Base-by-base conservation (phyloP, 2,888 invertebrate species). In the Apeira syringaria region DNA sequence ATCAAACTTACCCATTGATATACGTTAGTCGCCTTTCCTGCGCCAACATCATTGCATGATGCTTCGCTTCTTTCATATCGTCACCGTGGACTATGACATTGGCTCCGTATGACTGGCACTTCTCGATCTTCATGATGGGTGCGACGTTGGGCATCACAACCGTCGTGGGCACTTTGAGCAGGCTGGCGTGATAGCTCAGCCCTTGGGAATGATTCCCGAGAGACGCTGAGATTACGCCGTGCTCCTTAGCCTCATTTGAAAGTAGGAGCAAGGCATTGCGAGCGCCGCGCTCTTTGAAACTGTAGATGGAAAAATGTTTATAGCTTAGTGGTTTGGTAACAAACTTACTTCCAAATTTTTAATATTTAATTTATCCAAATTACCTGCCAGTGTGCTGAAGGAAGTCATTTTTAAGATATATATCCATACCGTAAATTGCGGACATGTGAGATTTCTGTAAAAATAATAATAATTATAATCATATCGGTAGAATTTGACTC, bases 131-230 rank as follows among this genome's bases (percentile, higher is more conserved):
- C 97, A 98, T 98, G 43, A 99, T 95, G 0, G 98, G 98, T 0
- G 98, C 98, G 0, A 97, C 94, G 25, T 94, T 93, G 0, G 98
- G 98, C 98, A 99, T 98, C n/a, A 99, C 96, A 3, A 99, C 97
- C 0, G 96, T 96, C 0, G 94, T 92, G 0, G 95, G 93, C 12
- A 96, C 91, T 25, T 90, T 87, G 5, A 97, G 87, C 44, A 92
- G 91, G 56, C 92, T 87, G 0, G 96, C 96, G 71, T 97, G 97
- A 73, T 95, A 97, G 54, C 94, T 93, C 30, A 97, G 69, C 0
- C 87, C 93, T 66, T 97, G 93, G 0, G 99, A 98, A 81, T 99
- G 98, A 78, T 98, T 99, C 0, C 98, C 98, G 37, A 98, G 92
- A 0, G 98, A 98, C 0, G 98, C 98, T 0, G 98, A 97, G 44